Conservation (phyloP, 2,113 vertebrate species). For the Phycodurus eques region DNA sequence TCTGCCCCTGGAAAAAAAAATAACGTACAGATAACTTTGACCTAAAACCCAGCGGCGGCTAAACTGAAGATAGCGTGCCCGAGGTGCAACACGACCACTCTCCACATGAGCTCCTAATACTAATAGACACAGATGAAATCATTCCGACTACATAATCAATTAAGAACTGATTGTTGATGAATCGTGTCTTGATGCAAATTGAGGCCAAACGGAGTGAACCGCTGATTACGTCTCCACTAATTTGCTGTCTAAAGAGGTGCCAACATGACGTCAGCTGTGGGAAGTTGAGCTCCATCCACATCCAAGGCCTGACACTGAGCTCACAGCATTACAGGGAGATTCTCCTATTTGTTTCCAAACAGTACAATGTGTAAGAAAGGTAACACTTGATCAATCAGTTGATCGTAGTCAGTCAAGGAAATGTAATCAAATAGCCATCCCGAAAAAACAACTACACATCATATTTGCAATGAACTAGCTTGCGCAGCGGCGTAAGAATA, state of each 20-base stretch:
- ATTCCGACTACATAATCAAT: not conserved
- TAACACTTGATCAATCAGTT: not conserved
- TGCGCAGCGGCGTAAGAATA: too few relatives aligned
- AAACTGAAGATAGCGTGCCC: not conserved
- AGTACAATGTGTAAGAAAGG: not conserved
- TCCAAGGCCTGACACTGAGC: not conserved
- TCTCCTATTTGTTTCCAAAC: not conserved
- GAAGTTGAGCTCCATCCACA: not conserved
- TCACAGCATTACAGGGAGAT: not conserved
- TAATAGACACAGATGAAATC: not conserved
- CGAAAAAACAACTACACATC: too few relatives aligned
- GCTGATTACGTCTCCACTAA: not conserved
- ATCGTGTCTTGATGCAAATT: not conserved
- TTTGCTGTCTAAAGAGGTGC: not conserved
- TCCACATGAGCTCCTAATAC: not conserved
- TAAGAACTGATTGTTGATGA: not conserved
- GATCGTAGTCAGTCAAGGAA: not conserved
- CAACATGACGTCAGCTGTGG: not conserved
- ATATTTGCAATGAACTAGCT: too few relatives aligned
- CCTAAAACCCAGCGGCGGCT: slow-evolving; percentile 26
- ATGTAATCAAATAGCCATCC: too few relatives aligned
- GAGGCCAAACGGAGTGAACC: not conserved
- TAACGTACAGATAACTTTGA: slow-evolving; percentile 64
- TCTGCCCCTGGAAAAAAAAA: slow-evolving; percentile 48
- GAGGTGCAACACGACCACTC: not conserved